Evolutionary conservation across 2,113 vertebrate genomes (phyloP).

Genomic region (Oryzias curvinotus): DNA sequence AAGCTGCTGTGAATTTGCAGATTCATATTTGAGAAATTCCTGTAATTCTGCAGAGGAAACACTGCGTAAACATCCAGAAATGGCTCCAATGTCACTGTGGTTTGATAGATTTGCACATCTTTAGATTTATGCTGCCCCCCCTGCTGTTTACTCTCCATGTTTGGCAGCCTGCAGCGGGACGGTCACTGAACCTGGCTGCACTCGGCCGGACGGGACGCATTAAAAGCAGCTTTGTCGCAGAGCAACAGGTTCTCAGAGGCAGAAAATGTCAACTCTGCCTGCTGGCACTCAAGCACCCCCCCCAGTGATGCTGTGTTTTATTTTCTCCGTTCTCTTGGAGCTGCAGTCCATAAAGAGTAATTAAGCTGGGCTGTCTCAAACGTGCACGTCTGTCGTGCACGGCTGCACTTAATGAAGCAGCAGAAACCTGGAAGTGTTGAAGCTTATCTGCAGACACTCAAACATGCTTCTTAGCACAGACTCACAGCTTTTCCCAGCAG

Average conservation of each 20-base stretch:
- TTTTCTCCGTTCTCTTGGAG: conserved; percentile 73
- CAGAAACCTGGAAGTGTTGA: too few relatives aligned
- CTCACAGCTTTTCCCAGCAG: conserved; percentile 50
- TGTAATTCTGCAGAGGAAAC: too few relatives aligned
- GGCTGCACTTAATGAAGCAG: conserved; percentile 53
- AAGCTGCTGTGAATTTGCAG: too few relatives aligned
- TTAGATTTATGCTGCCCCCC: neutral
- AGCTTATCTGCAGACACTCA: conserved; percentile 36
- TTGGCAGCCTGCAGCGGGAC: conserved; percentile 71
- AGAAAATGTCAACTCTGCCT: conserved; percentile 81
- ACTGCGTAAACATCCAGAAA: too few relatives aligned
- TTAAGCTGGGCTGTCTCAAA: conserved; percentile 75
- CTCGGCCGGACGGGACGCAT: conserved; percentile 73
- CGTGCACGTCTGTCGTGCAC: conserved; percentile 60
- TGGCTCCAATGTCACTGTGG: too few relatives aligned
- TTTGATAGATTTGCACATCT: too few relatives aligned
- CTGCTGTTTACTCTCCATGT: conserved; percentile 72
- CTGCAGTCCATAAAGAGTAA: conserved; percentile 73
- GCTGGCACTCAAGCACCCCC: conserved; percentile 54
- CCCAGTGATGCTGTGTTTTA: conserved; percentile 81
- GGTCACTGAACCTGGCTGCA: conserved; percentile 56
- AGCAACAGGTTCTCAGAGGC: conserved; percentile 81
- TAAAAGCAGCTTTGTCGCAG: conserved; percentile 85
- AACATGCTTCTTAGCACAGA: conserved; percentile 49
- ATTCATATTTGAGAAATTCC: too few relatives aligned